A percentile compares a stretch with the other conserved stretches of the same genome.
These are phyloP conservation scores for Idaea aversata DNA, from an alignment of 2,888 invertebrate genomes.

Conservation along the genomic window DNA sequence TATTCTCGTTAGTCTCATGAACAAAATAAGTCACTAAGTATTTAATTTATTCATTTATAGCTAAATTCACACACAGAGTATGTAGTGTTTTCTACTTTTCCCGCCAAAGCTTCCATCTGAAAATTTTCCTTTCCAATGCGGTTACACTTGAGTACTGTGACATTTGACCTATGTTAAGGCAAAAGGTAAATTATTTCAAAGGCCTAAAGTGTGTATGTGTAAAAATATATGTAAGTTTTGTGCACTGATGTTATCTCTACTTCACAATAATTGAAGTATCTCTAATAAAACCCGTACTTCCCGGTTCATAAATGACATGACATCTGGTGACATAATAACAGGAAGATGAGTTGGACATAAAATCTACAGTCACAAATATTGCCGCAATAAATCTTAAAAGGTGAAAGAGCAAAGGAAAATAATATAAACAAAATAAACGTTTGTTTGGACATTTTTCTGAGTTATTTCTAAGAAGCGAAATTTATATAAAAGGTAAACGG, in stretches of 20 bases:
- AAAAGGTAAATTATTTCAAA: too few relatives aligned
- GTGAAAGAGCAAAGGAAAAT: slow-evolving; percentile 40
- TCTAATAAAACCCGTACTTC: slow-evolving; percentile 24
- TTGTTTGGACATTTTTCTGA: slow-evolving; percentile 57
- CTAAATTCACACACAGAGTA: too few relatives aligned
- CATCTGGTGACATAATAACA: slow-evolving; percentile 27
- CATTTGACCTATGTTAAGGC: too few relatives aligned
- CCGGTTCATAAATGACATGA: slow-evolving; percentile 26
- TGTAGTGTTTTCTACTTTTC: too few relatives aligned
- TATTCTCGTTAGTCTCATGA: too few relatives aligned
- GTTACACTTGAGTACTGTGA: too few relatives aligned
- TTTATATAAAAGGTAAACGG: background rate
- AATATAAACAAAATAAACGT: slow-evolving; percentile 56
- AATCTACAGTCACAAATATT: slow-evolving; percentile 54
- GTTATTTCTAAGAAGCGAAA: slow-evolving; percentile 34
- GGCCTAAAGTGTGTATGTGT: too few relatives aligned
- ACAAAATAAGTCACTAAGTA: too few relatives aligned
- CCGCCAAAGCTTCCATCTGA: too few relatives aligned
- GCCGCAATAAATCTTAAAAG: slow-evolving; percentile 57
- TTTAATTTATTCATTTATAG: too few relatives aligned
- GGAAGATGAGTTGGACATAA: slow-evolving; percentile 46
- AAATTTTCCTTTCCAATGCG: too few relatives aligned
- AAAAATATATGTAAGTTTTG: too few relatives aligned
- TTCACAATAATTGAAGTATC: background rate
- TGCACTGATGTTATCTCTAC: background rate